Percentiles rank a stretch among this genome's conserved stretches.
Evolutionary conservation across 2,113 vertebrate genomes (phyloP).

Genomic region (Morone saxatilis): DNA sequence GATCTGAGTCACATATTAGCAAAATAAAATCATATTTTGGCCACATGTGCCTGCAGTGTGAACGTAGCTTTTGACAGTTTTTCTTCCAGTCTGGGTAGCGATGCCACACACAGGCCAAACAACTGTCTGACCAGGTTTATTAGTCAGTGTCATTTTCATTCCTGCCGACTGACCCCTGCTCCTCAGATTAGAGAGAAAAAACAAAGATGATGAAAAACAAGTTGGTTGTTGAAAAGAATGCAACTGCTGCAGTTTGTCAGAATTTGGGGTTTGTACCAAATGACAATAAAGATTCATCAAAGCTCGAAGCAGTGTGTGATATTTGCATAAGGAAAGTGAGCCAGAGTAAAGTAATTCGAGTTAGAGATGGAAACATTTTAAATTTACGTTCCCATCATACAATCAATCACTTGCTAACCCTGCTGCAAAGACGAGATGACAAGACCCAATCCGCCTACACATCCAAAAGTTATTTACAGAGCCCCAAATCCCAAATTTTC

Average conservation of each 20-base stretch:
- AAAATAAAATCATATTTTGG: too few species aligned
- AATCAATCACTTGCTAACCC: conserved; percentile 12
- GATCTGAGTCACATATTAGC: too few species aligned
- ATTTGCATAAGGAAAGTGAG: conserved; percentile 1
- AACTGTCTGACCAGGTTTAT: too few species aligned
- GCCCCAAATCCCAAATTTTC: background rate
- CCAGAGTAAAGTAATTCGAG: background rate
- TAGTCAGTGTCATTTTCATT: background rate
- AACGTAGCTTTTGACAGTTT: too few species aligned
- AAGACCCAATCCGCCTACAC: background rate
- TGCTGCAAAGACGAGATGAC: conserved; percentile 26
- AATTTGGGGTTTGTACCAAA: background rate
- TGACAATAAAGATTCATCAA: background rate
- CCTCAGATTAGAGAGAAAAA: background rate
- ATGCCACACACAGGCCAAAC: too few species aligned
- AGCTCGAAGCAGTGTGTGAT: background rate
- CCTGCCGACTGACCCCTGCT: too few species aligned
- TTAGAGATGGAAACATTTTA: background rate
- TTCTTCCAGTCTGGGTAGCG: too few species aligned
- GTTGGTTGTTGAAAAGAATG: background rate
- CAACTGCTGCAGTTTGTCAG: conserved; percentile 11
- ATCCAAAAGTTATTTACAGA: background rate
- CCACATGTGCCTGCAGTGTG: too few species aligned
- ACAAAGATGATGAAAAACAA: conserved; percentile 17
- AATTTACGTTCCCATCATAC: conserved; percentile 20